Evolutionary conservation across 1,140 invertebrate genomes (phyloP).

Genomic region (Aphis gossypii): DNA sequence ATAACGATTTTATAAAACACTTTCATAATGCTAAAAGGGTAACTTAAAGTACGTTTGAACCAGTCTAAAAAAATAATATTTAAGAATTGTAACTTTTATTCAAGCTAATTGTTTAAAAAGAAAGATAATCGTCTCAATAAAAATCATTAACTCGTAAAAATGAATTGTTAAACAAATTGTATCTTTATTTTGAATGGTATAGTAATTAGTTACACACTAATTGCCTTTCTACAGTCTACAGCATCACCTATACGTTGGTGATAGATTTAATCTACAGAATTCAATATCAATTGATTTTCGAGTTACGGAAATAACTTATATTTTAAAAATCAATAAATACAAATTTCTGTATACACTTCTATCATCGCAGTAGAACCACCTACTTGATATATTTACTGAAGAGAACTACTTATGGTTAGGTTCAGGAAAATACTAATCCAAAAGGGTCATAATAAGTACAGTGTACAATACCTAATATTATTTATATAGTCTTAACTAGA

Average conservation of each 20-base stretch:
- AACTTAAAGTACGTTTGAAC: background rate
- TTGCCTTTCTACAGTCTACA: too few relatives aligned
- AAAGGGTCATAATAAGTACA: background rate
- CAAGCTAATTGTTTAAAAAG: too few relatives aligned
- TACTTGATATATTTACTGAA: background rate
- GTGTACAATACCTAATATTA: too few relatives aligned
- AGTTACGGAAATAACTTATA: too few relatives aligned
- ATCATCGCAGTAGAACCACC: background rate
- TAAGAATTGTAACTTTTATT: background rate
- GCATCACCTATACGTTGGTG: too few relatives aligned
- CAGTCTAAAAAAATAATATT: background rate
- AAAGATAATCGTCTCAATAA: too few relatives aligned
- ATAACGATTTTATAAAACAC: background rate
- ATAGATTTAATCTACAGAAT: too few relatives aligned
- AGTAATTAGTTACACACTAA: too few relatives aligned
- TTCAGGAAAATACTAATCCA: background rate
- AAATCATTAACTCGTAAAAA: too few relatives aligned
- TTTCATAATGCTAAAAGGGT: background rate
- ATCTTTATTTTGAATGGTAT: too few relatives aligned
- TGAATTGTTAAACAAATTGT: too few relatives aligned
- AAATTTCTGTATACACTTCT: background rate
- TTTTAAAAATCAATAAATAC: background rate
- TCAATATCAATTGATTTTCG: too few relatives aligned
- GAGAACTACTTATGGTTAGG: background rate
- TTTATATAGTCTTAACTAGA: background rate